phyloP scores from a whole-genome alignment of 1,140 invertebrate species.

The Leptonema lineaticorne region DNA sequence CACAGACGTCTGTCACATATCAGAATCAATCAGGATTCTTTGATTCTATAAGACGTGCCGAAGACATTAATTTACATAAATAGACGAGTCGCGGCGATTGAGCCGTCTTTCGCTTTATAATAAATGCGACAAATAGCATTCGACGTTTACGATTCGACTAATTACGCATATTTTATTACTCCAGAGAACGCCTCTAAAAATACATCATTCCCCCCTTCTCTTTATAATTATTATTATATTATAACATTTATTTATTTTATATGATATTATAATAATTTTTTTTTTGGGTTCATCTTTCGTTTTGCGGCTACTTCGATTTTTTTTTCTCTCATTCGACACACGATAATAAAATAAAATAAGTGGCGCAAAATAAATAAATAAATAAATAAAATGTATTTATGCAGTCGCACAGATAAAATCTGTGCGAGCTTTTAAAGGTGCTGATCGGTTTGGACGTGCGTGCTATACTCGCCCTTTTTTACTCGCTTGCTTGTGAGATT shows the following conservation, averaged over 20 bases:
- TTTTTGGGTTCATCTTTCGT: too few species aligned
- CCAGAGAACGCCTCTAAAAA: neutral
- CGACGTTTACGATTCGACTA: conserved; percentile 26
- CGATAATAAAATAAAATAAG: neutral
- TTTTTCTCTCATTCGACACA: too few species aligned
- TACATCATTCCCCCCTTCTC: too few species aligned
- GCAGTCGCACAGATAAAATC: neutral
- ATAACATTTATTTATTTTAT: too few species aligned
- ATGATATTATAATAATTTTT: too few species aligned
- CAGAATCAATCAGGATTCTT: neutral
- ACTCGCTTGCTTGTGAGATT: neutral
- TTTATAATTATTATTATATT: too few species aligned
- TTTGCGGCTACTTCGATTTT: too few species aligned
- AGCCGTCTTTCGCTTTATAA: conserved; percentile 36
- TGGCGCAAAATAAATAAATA: neutral
- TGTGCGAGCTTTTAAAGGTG: conserved; percentile 7
- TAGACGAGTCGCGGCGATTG: conserved; percentile 37
- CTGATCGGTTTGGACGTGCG: conserved; percentile 1
- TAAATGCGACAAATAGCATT: conserved; percentile 31
- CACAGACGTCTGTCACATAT: too few species aligned
- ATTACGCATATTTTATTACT: neutral
- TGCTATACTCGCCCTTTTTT: conserved; percentile 5
- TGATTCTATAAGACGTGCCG: conserved; percentile 40
- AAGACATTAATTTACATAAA: conserved; percentile 37
- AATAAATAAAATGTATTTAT: neutral